Evolutionary conservation across 2,797 vertebrate species (phyloP), one percentile per base, ranked within the genome.

Genomic region (Poecilia gillii): DNA sequence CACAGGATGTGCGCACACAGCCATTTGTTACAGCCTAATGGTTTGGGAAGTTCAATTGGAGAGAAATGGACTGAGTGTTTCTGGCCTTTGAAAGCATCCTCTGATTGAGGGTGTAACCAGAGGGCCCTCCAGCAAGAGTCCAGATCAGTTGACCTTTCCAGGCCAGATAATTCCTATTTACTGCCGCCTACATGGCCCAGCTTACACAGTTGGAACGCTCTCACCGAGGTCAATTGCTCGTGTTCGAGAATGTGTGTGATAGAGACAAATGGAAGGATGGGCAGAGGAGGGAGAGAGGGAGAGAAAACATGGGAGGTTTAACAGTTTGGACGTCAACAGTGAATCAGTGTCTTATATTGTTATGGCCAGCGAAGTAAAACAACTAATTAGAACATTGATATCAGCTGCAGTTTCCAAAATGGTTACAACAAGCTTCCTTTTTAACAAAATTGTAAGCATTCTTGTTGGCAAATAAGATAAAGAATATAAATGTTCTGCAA

Each of bases 81-180:
- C 75, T 81, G 41, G 39, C 72, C 72, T 81, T 87, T 81, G 18
- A 62, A 81, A 85, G 55, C 16, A 3, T 74, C 41, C 51, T 20
- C 73, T 55, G 55, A 45, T 64, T 64, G 49, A 80, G 55, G 74
- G 23, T 79, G 64, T 57, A 57, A 11, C 33, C 23, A 66, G 66
- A 85, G 46, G 41, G 55, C 72, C 76, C 36, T 6, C 3, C 0
- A 85, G 78, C 80, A 81, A 81, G 59, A 72, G 59, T 86, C 70
- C 66, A 73, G 6, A 89, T 81, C 74, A 28, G 66, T 80, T 88
- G 80, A 90, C 88, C 87, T 90, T 91, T 88, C 55, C 72, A 66
- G 0, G 36, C 14, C 28, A 66, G 75, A 81, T 83, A 83, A 83
- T 84, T 87, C 77, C 68, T 77, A 78, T 82, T 89, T 82, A 81